Base-by-base conservation (phyloP, 2,797 vertebrate genomes). In the Pipistrellus pygmaeus region DNA sequence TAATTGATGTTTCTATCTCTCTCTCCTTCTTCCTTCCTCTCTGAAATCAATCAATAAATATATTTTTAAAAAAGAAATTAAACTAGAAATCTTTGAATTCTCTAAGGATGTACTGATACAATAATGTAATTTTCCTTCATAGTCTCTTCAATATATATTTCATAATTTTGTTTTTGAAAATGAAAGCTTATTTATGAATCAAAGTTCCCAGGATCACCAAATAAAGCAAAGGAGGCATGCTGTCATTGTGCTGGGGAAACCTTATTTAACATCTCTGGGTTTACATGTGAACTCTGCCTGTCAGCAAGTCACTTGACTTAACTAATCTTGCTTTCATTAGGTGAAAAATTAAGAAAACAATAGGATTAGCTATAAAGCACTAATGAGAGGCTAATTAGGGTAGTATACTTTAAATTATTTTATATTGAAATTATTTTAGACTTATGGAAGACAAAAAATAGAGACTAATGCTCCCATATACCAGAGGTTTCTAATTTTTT, bases 81-180 rank as follows among this genome's bases (percentile, higher is more conserved):
- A 78, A 38, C 2, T 6, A 57, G 62, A 73, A 71, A 89, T 21
- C 21, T 77, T 41, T 64, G 38, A 83, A 51, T 76, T 53, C 8
- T 89, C 18, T 13, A 60, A 78, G 60, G 73, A 62, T 93, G 88
- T 84, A 60, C 21, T 62, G 35, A 85, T 8, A 5, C 20, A 90
- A 15, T 60, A 41, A n/a, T 82, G 6, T 20, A 71, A 38, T 46
- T 89, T 86, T 80, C n/a, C 21, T 93, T 71, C 44, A 46, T 30
- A 23, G 23, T 44, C 12, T n/a, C 27, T 35, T 87, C 69, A 32
- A 32, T 53, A 35, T 25, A 60, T 85, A 21, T 11, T 51, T 92
- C 60, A 41, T 68, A 41, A 57, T 76, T 89, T 95, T 95, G 25
- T 75, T 60, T n/a, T 83, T 84, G n/a, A 89, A 89, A 93, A 53